phyloP scores from a whole-genome alignment of 1,140 invertebrate species.

The Phenacoccus solenopsis region DNA sequence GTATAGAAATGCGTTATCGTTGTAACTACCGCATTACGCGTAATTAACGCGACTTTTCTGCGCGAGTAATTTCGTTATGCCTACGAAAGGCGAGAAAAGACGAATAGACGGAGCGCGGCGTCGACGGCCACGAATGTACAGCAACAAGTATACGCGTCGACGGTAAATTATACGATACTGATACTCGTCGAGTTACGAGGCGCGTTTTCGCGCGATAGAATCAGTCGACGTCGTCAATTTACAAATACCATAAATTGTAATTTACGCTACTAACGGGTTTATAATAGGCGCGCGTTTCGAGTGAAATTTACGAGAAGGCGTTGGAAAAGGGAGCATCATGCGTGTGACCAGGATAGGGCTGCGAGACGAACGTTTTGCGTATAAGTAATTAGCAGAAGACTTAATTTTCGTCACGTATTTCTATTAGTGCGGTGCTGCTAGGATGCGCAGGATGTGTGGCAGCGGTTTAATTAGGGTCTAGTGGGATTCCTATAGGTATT shows the following conservation, averaged over 20 bases:
- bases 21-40: too few species aligned
- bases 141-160: too few species aligned
- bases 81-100: too few species aligned
- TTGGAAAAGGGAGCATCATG: too few species aligned
- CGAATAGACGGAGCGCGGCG: too few species aligned
- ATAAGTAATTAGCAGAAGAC: neutral
- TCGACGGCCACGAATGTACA: too few species aligned
- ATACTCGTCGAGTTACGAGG: too few species aligned
- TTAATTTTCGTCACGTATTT: constrained; percentile 2
- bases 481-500: neutral
- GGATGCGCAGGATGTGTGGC: neutral
- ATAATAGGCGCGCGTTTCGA: neutral
- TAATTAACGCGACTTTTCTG: too few species aligned
- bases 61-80: too few species aligned
- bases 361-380: neutral
- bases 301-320: neutral
- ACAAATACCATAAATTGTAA: neutral
- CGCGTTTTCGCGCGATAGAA: neutral
- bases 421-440: neutral
- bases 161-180: too few species aligned
- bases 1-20: too few species aligned
- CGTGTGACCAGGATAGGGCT: too few species aligned
- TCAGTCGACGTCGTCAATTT: constrained; percentile 2
- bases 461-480: neutral
- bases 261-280: neutral